Evolutionary conservation across 2,113 vertebrate species (phyloP).

Genomic region (Heliornis fulica): DNA sequence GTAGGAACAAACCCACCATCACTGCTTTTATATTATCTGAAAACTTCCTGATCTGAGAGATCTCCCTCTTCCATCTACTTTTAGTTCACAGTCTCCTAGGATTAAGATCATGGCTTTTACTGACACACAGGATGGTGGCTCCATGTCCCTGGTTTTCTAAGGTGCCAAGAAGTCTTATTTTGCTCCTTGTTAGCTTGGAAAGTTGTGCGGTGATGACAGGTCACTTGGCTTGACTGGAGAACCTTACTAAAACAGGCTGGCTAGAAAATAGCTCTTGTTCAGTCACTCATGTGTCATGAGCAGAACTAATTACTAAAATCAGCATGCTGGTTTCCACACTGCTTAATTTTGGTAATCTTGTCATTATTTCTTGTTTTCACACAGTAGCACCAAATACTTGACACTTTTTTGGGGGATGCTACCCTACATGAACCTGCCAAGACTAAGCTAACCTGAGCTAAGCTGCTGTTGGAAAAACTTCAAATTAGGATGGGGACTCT

Average conservation of each 20-base stretch:
- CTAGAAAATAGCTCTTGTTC: not conserved
- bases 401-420: not conserved
- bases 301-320: not conserved
- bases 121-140: not conserved
- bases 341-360: not conserved
- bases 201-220: not conserved
- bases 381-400: not conserved
- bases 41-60: not conserved
- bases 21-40: not conserved
- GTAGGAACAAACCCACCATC: not conserved
- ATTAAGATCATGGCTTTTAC: not conserved
- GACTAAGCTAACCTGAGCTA: not conserved
- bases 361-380: not conserved
- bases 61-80: not conserved
- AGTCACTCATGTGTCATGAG: not conserved
- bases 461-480: not conserved
- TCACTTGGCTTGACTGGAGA: not conserved
- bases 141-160: not conserved
- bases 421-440: not conserved
- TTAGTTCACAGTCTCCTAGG: not conserved
- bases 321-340: not conserved
- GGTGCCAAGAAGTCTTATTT: not conserved
- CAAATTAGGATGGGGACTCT: not conserved
- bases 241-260: not conserved
- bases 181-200: not conserved